Evolutionary conservation across 2,797 vertebrate species (phyloP).

Genomic region (Gymnothorax reevesii): DNA sequence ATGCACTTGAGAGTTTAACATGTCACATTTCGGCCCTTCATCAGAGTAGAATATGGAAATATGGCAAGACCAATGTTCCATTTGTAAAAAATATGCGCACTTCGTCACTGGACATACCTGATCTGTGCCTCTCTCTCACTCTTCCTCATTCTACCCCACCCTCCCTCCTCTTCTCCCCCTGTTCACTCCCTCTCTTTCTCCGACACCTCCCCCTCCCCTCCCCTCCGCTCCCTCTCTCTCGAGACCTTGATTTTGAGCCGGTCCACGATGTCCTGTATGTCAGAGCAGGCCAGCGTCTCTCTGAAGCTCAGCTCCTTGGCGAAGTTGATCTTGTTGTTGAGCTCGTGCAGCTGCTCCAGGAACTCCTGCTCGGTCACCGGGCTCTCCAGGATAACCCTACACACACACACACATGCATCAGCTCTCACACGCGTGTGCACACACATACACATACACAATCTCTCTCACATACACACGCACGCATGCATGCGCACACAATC

Average conservation of each 20-base stretch:
- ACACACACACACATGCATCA: background rate
- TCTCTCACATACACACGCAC: background rate
- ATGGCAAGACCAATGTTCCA: too few relatives aligned
- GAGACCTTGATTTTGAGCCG: constrained; percentile 85
- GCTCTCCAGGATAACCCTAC: constrained; percentile 84
- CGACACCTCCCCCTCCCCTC: background rate
- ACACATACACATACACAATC: background rate
- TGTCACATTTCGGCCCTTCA: too few relatives aligned
- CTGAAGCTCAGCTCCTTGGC: constrained; percentile 91
- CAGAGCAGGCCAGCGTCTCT: constrained; percentile 87
- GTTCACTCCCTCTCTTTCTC: background rate
- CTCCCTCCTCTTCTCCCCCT: background rate
- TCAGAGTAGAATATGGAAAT: too few relatives aligned
- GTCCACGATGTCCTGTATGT: constrained; percentile 88
- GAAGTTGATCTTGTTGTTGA: constrained; percentile 90
- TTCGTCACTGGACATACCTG: too few relatives aligned
- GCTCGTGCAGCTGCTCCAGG: constrained; percentile 89
- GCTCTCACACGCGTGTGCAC: background rate
- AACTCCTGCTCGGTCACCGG: constrained; percentile 88
- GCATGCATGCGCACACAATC: background rate
- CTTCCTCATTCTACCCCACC: background rate
- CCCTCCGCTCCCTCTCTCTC: too few relatives aligned
- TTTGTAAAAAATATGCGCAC: too few relatives aligned
- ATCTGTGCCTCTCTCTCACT: too few relatives aligned
- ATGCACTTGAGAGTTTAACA: too few relatives aligned